Percentiles rank a stretch among this genome's conserved stretches.
Evolutionary conservation across 1,140 invertebrate species (phyloP).

Genomic region (Stenopsyche tienmushanensis): DNA sequence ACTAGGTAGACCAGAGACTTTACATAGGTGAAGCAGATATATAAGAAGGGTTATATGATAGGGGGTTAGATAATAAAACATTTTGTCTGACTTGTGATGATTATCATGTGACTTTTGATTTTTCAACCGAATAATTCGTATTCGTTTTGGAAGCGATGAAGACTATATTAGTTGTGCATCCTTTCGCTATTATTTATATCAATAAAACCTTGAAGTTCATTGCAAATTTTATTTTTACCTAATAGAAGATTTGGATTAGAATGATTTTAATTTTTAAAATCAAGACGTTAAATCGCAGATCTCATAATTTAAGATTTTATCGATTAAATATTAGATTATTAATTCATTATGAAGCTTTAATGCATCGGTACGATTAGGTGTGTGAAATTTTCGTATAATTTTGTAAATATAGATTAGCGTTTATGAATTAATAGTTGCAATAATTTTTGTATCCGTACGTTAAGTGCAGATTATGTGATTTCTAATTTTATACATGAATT

Average conservation of each 20-base stretch:
- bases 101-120: too few species aligned
- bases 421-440: too few species aligned
- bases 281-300: conserved; percentile 6
- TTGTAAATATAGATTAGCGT: too few species aligned
- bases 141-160: too few species aligned
- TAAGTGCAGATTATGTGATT: too few species aligned
- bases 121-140: too few species aligned
- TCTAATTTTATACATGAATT: too few species aligned
- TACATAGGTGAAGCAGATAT: conserved; percentile 11
- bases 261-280: conserved; percentile 7
- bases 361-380: too few species aligned
- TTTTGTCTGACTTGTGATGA: conserved; percentile 1
- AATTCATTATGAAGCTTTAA: conserved; percentile 6
- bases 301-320: conserved; percentile 18
- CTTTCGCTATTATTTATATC: conserved; percentile 20
- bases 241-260: too few species aligned
- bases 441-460: too few species aligned
- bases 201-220: too few species aligned
- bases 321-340: conserved; percentile 12
- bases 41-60: conserved; percentile 5
- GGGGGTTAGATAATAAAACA: not conserved
- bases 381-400: too few species aligned
- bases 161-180: conserved; percentile 22
- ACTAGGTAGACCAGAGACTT: conserved; percentile 20
- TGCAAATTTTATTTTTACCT: conserved; percentile 11